A percentile compares a stretch with the other conserved stretches of the same genome.
These are phyloP conservation scores for Diadophis punctatus DNA, from an alignment of 2,113 vertebrate species.

Conservation along the genomic window DNA sequence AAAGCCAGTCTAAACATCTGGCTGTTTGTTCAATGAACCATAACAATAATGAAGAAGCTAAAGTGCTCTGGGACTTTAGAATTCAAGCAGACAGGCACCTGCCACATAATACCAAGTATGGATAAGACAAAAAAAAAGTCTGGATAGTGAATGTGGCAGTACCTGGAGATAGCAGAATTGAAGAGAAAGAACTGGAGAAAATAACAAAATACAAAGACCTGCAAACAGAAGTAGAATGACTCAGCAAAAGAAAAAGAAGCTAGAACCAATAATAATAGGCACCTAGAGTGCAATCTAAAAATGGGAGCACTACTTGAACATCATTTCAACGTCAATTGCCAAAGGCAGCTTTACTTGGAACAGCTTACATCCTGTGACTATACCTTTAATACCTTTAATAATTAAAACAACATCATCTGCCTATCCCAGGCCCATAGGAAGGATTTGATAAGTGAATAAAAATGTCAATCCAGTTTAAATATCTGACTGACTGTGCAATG, in stretches of 20 bases:
- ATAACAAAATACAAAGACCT: too few relatives aligned
- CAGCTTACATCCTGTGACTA: background rate
- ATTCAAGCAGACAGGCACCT: background rate
- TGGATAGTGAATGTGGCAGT: too few relatives aligned
- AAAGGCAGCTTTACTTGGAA: background rate
- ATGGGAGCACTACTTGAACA: too few relatives aligned
- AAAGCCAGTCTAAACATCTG: background rate
- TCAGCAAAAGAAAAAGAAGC: too few relatives aligned
- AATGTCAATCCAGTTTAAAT: background rate
- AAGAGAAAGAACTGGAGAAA: too few relatives aligned
- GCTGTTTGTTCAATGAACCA: background rate
- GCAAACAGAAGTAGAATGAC: too few relatives aligned
- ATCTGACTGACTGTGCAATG: background rate
- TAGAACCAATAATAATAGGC: too few relatives aligned
- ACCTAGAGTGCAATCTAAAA: too few relatives aligned
- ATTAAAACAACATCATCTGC: background rate
- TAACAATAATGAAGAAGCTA: background rate
- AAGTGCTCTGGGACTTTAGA: background rate
- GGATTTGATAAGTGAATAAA: background rate
- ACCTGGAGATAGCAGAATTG: too few relatives aligned
- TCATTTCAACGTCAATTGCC: background rate
- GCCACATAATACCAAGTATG: background rate
- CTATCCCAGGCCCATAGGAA: background rate
- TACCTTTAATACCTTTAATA: background rate
- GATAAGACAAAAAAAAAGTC: too few relatives aligned